phyloP scores from a whole-genome alignment of 1,140 invertebrate species.

The Conus betulinus region DNA sequence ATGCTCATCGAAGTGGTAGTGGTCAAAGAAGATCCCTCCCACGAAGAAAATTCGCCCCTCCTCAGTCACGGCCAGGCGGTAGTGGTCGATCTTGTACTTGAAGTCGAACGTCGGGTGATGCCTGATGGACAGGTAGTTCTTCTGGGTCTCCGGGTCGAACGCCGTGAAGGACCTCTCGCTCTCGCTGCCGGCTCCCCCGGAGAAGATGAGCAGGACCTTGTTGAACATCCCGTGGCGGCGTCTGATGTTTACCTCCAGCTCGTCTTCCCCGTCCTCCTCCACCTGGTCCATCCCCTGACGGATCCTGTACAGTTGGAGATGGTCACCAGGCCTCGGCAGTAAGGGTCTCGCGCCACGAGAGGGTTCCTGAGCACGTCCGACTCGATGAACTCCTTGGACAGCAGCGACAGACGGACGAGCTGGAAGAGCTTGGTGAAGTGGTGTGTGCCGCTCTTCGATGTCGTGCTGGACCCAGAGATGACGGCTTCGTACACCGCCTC shows the following conservation, averaged over 20 bases:
- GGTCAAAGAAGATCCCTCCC: constrained; percentile 68
- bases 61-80: constrained; percentile 50
- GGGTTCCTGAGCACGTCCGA: constrained; percentile 36
- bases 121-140: constrained; percentile 60
- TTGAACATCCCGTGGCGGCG: constrained; percentile 66
- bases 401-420: constrained; percentile 55
- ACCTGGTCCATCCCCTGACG: constrained; percentile 25
- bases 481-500: constrained; percentile 62
- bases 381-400: constrained; percentile 51
- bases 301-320: constrained; percentile 48
- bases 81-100: constrained; percentile 64
- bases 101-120: constrained; percentile 68
- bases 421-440: constrained; percentile 57
- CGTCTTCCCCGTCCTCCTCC: constrained; percentile 4
- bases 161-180: constrained; percentile 58
- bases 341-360: constrained; percentile 47
- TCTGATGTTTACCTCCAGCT: constrained; percentile 35
- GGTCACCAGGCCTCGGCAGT: constrained; percentile 45
- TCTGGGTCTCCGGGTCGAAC: constrained; percentile 62
- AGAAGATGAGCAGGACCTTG: constrained; percentile 63
- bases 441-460: constrained; percentile 42
- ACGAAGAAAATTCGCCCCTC: constrained; percentile 60
- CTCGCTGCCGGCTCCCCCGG: constrained; percentile 53
- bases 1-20: constrained; percentile 59
- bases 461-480: constrained; percentile 60